Conservation (phyloP, 2,888 invertebrate genomes). For the Metopia argyrocephala region DNA sequence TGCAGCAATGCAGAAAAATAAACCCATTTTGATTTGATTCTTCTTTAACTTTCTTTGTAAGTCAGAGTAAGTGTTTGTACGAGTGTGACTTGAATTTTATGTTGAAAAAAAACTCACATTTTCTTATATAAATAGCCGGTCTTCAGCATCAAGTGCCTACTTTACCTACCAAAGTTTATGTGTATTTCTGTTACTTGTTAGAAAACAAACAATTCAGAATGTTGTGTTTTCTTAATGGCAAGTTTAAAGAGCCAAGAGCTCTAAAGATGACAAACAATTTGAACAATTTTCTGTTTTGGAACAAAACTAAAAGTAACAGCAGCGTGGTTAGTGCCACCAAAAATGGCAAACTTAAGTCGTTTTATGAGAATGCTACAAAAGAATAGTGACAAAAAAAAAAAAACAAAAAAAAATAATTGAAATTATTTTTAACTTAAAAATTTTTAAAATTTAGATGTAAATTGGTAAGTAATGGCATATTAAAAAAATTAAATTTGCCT, state of each 20-base stretch:
- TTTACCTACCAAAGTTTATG: constrained; percentile 24
- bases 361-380: no score
- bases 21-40: constrained; percentile 73
- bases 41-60: constrained; percentile 25
- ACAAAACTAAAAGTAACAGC: no score
- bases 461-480: no score
- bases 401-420: no score
- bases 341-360: no score
- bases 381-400: no score
- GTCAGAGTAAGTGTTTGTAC: background rate
- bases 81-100: background rate
- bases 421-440: no score
- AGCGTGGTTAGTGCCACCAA: no score
- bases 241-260: constrained; percentile 44
- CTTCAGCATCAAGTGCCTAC: constrained; percentile 45
- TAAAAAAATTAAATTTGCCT: no score
- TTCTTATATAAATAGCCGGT: constrained; percentile 36
- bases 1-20: constrained; percentile 69
- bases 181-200: constrained; percentile 38
- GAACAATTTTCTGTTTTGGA: background rate
- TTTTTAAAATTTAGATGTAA: no score
- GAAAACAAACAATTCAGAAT: constrained; percentile 46
- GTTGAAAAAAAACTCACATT: constrained; percentile 67
- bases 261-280: background rate
- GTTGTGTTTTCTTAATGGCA: constrained; percentile 38